Conservation (phyloP, 2,797 vertebrate genomes). For the Karalla daura region DNA sequence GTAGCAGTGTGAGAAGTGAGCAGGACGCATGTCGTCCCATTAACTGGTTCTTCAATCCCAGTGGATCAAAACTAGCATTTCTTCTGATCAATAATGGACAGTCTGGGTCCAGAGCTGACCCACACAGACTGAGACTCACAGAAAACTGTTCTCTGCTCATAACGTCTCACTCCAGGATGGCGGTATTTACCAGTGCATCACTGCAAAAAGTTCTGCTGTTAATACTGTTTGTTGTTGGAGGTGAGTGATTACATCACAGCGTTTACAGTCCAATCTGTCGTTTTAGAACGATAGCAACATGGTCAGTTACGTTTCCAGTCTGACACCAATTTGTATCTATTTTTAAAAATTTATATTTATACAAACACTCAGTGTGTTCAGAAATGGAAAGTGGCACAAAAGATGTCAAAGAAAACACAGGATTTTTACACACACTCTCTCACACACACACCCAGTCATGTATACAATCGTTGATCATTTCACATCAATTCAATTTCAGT, state of each 20-base stretch:
- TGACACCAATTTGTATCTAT: no score
- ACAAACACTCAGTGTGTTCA: no score
- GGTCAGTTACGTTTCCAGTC: no score
- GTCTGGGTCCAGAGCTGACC: background rate
- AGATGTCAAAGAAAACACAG: no score
- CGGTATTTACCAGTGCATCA: background rate
- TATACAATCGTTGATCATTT: no score
- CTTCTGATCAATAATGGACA: background rate
- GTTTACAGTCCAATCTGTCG: no score
- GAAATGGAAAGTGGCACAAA: no score
- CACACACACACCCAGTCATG: no score
- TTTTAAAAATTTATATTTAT: no score
- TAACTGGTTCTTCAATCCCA: background rate
- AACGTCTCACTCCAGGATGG: background rate
- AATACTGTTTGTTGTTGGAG: background rate
- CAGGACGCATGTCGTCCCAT: fast-evolving
- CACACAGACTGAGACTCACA: conserved; percentile 29
- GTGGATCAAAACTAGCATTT: fast-evolving
- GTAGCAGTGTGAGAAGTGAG: background rate
- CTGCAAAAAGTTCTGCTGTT: fast-evolving
- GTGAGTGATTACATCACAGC: conserved; percentile 47
- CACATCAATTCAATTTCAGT: no score
- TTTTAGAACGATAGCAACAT: no score
- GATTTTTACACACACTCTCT: no score
- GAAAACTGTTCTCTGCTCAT: conserved; percentile 46